Base-by-base conservation (phyloP, 2,888 invertebrate species). In the Harmothoe impar region DNA sequence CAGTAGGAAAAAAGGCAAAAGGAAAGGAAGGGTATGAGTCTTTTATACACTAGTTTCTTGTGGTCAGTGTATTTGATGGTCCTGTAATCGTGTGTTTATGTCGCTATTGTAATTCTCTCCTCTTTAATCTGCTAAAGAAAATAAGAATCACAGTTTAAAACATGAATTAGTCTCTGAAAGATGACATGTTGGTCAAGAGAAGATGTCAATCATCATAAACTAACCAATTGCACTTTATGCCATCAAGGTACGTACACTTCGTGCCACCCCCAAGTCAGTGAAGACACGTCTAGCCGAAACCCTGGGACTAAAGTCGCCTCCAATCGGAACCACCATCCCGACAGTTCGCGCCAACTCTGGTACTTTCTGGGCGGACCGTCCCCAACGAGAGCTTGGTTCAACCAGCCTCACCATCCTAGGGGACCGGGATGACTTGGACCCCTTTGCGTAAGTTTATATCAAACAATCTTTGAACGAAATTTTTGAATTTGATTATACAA, bases 371-470 rank as follows among this genome's bases (percentile, higher is more conserved):
- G 29, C 20, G 35, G 51, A 51, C n/a, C 51, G 84, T 1, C 15
- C 33, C 0, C n/a, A n/a, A n/a, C 51, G 92, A 23, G 93, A 94
- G 31, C 89, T 91, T 81, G 94, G 94, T 0, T 78, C 92, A 0
- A 51, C 93, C 10, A 90, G 93, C 31, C 92, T 95, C 10, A 94
- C 94, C 77, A 94, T 95, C 68, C 91, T 94, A 89, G 95, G 95
- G 3, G 89, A 92, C 84, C 96, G 96, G 86, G 96, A 97, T 94
- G 97, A 97, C 92, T 96, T 98, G 89, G 97, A 98, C 92, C 97
- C 97, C 95, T 85, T 56, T 33, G 54, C 29, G 90, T 90, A 33
- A 89, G 68, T 89, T n/a, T n/a, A 62, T 25, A 88, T 25, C 77
- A 72, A 72, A 72, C 12, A n/a, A n/a, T n/a, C n/a, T n/a, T n/a